Evolutionary conservation across 2,797 vertebrate species (phyloP), one percentile per base, ranked within the genome.

Genomic region (Apogon hyalosoma): DNA sequence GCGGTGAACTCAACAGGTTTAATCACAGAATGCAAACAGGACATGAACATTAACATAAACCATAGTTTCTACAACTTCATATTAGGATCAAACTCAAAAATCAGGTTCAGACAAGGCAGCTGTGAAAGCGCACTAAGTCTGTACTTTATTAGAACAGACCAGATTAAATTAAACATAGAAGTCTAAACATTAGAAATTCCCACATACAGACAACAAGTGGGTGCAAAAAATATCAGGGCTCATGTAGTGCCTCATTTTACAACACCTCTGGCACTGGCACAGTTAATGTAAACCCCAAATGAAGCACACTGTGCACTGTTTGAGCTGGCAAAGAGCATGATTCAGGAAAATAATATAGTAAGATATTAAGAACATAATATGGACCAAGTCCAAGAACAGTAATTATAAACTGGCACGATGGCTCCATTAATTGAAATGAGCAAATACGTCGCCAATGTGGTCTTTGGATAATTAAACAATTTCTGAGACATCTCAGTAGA

Each of bases 351-450:
- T 82, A 85, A 89, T 87, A 82, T 77, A 77, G 50, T 79, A 69
- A 14, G n/a, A 65, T 54, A 79, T 65, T 58, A 72, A 67, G 60
- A 86, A 66, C 66, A 77, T 72, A 83, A 74, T 69, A 73, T 78
- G 79, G 72, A 90, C 83, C 74, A 72, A 80, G 64, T 75, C 77
- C 79, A 86, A 72, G 50, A 82, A 86, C 55, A 64, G 73, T 84
- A 79, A 88, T 88, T 80, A 86, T 68, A 69, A 70, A 70, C 74
- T 82, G 68, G 84, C 73, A 63, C 62, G 73, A 79, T 73, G 63
- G 40, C 50, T 72, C 50, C 69, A 57, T 69, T 84, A 87, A 87
- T 69, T 84, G 64, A 72, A 80, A 73, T 51, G 46, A 80, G 73
- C 51, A 83, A 75, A 86, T 85, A 56, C 80, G 71, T 75, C 82